Conservation (phyloP, 2,797 vertebrate genomes). For the Knipowitschia caucasica region DNA sequence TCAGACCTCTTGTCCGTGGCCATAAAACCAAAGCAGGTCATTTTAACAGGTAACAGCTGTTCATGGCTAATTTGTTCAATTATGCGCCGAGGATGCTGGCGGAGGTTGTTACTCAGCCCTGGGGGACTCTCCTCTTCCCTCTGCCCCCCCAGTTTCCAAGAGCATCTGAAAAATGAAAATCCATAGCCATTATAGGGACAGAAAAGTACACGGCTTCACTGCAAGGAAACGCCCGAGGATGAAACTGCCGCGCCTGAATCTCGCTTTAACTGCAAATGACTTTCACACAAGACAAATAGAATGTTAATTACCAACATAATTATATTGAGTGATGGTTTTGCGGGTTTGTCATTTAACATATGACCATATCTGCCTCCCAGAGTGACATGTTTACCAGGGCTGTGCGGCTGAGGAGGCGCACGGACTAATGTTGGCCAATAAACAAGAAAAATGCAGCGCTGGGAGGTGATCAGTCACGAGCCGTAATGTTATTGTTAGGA, state of each 20-base stretch:
- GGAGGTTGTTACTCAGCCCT: slow-evolving; percentile 60
- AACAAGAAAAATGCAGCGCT: slow-evolving; percentile 30
- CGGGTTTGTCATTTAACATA: slow-evolving; percentile 3
- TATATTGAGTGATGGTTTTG: slow-evolving; percentile 15
- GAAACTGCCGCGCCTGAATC: slow-evolving; percentile 14
- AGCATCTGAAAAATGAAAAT: slow-evolving; percentile 52
- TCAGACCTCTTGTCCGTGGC: slow-evolving; percentile 75
- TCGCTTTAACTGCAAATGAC: slow-evolving; percentile 10
- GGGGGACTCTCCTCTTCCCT: slow-evolving; percentile 51
- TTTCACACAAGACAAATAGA: slow-evolving; percentile 24
- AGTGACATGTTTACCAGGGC: slow-evolving; percentile 19
- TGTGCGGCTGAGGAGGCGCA: slow-evolving; percentile 1
- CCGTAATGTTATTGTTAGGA: slow-evolving; percentile 38
- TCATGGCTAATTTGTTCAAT: slow-evolving; percentile 79
- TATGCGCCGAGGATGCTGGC: slow-evolving; percentile 67
- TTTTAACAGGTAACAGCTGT: slow-evolving; percentile 82
- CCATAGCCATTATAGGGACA: slow-evolving; percentile 35
- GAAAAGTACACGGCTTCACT: slow-evolving; percentile 9
- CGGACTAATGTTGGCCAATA: slow-evolving; percentile 20
- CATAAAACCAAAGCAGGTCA: slow-evolving; percentile 77
- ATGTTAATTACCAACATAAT: slow-evolving; percentile 18
- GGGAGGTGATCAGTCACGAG: slow-evolving; percentile 34
- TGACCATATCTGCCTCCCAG: slow-evolving; percentile 14
- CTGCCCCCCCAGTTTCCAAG: slow-evolving; percentile 30
- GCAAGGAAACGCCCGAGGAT: slow-evolving; percentile 16